phyloP scores from a whole-genome alignment of 2,888 invertebrate genomes.

The Chironomus tentans region DNA sequence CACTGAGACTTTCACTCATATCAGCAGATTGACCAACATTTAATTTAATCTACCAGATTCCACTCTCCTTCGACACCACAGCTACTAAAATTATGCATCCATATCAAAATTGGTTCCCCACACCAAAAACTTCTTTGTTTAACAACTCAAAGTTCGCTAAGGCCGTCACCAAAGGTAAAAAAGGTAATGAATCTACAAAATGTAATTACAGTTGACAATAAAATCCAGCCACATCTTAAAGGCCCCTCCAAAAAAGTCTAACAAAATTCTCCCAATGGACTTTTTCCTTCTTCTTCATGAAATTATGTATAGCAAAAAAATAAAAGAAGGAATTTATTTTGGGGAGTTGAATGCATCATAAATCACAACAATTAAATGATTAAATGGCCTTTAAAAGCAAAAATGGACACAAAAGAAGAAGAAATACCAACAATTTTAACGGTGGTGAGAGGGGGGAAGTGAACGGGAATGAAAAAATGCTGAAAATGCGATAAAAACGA shows the following conservation, averaged over 20 bases:
- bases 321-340: neutral
- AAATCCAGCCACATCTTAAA: no score
- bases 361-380: slow-evolving; percentile 27
- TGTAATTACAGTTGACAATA: no score
- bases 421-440: neutral
- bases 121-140: no score
- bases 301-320: neutral
- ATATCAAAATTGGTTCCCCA: no score
- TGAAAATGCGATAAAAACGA: slow-evolving; percentile 25
- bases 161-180: neutral
- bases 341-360: neutral
- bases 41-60: no score
- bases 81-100: no score
- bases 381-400: slow-evolving; percentile 24
- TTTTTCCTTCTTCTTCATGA: neutral
- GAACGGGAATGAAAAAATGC: slow-evolving; percentile 16
- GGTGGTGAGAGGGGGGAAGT: neutral
- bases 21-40: no score
- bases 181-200: neutral
- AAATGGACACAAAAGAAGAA: neutral
- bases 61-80: no score
- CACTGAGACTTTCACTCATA: no score
- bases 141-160: neutral
- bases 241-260: no score
- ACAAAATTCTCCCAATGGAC: no score